phyloP scores from a whole-genome alignment of 2,888 invertebrate species.

The Ichneumon xanthorius region DNA sequence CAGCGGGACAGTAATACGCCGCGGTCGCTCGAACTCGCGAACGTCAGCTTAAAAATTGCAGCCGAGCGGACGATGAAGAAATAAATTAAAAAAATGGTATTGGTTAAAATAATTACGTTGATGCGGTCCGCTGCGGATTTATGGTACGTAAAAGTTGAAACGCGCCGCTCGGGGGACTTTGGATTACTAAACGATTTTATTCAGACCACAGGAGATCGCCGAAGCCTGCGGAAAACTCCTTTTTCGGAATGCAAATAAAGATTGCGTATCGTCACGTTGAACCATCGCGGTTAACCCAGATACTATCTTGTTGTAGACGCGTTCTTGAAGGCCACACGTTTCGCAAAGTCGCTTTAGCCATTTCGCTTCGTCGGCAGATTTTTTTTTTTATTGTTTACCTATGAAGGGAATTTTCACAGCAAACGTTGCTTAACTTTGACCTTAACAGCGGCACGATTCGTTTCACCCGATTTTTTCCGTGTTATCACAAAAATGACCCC shows the following conservation, averaged over 20 bases:
- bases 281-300: slow-evolving; percentile 59
- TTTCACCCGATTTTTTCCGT: too few relatives aligned
- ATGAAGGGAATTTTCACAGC: not conserved
- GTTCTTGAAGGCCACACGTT: slow-evolving; percentile 21
- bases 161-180: not conserved
- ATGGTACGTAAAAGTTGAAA: not conserved
- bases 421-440: not conserved
- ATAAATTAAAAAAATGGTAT: not conserved
- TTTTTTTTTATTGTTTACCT: not conserved
- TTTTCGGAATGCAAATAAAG: slow-evolving; percentile 41
- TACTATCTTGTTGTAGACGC: slow-evolving; percentile 21
- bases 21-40: not conserved
- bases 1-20: not conserved
- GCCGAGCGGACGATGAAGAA: not conserved
- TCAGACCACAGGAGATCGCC: not conserved
- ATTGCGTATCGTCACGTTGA: slow-evolving; percentile 29
- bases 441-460: too few relatives aligned
- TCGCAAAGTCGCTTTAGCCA: slow-evolving; percentile 37
- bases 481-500: too few relatives aligned
- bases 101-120: not conserved
- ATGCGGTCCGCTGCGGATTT: not conserved
- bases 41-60: not conserved
- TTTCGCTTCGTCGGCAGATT: not conserved
- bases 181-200: not conserved
- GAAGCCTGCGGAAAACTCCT: slow-evolving; percentile 16